Base-by-base conservation (phyloP, 2,888 invertebrate species). In the Pterostichus niger region DNA sequence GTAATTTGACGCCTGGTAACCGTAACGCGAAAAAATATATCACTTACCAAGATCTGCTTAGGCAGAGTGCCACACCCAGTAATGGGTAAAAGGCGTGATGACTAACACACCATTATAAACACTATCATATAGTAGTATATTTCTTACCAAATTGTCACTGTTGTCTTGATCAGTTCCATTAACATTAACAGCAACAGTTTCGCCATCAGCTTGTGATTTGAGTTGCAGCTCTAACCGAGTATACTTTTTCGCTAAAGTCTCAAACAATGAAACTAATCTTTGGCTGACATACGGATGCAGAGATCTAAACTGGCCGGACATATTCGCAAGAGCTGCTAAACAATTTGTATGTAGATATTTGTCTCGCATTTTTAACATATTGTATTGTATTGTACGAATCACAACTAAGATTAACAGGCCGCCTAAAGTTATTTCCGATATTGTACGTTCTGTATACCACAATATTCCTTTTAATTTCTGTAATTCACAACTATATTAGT, bases 301-400 rank as follows among this genome's bases (percentile, higher is more conserved):
- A 83, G 96, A 94, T 87, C 96, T 93, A 89, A 99, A 99, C 88
- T 96, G 95, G 85, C 94, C 95, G 49, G 99, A 99, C 99, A 99
- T 99, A 87, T 99, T 99, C 13, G 99, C 99, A 86, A 99, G 92
- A 6, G 99, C 99, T 1, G 99, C 99, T 85, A 99, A 91, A 88
- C 99, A 99, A 91, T 99, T 99, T 2, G 99, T 99, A 89, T 99
- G 99, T 15, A 99, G 92, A 90, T 99, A 99, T 90, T 98, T 98
- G 89, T 99, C 99, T 85, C 98, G 92, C 92, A 98, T 98, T 88
- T 98, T 95, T 84, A 98, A 93, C 94, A 99, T 98, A 89, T 99
- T 99, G 91, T 97, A 98, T 89, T 99, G 99, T 86, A 99, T 95
- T 6, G 99, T 99, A 84, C 99, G 92, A 35, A 98, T 95, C n/a